Evolutionary conservation across 2,113 vertebrate species (phyloP).

Genomic region (Pituophis catenifer): DNA sequence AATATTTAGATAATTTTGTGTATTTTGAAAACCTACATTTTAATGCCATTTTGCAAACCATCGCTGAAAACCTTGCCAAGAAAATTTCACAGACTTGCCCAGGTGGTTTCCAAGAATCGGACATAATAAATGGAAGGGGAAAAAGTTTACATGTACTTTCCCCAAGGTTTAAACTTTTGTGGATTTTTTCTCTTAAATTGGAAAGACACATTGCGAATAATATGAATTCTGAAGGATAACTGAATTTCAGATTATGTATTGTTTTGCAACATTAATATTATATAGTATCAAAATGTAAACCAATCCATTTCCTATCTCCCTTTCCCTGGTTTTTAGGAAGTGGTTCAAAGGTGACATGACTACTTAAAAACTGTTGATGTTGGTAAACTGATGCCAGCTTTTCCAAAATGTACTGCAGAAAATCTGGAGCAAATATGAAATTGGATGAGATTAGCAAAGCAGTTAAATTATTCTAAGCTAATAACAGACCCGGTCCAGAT

Average conservation of each 20-base stretch:
- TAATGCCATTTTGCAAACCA: not conserved
- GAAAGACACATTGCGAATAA: not conserved
- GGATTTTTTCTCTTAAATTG: not conserved
- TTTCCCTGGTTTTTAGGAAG: not conserved
- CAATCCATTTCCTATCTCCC: not conserved
- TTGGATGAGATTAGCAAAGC: slow-evolving; percentile 65
- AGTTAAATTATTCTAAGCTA: slow-evolving; percentile 65
- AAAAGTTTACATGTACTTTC: not conserved
- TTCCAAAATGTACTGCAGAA: not conserved
- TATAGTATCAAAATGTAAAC: not conserved
- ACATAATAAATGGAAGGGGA: not conserved
- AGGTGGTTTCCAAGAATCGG: not conserved
- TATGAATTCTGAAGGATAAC: not conserved
- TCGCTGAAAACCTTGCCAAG: not conserved
- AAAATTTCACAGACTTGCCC: not conserved
- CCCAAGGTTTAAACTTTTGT: not conserved
- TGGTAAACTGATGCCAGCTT: not conserved
- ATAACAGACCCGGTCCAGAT: slow-evolving; percentile 60
- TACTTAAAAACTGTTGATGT: not conserved
- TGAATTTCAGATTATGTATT: not conserved
- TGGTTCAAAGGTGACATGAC: not conserved
- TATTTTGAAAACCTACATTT: not conserved
- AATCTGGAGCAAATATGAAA: slow-evolving; percentile 52
- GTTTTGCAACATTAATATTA: not conserved
- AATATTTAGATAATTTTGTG: not conserved